A percentile compares a stretch with the other conserved stretches of the same genome.
Evolutionary conservation across 2,113 vertebrate species (phyloP).

Genomic region (Trichechus manatus): DNA sequence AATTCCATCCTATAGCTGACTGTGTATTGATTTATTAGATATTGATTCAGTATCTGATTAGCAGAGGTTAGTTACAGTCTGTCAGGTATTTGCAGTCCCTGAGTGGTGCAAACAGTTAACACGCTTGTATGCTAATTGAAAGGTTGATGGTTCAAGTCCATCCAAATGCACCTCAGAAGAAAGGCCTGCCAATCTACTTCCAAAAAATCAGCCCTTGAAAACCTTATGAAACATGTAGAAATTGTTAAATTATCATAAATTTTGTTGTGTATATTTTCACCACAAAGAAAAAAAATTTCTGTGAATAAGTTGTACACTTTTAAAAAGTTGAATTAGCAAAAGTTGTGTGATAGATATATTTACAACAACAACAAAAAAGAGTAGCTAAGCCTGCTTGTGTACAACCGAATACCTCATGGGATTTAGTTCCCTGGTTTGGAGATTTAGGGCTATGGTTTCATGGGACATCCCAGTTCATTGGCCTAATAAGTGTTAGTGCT

Average conservation of each 20-base stretch:
- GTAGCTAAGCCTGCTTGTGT: background rate
- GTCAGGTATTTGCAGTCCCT: background rate
- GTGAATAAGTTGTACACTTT: background rate
- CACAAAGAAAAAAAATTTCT: background rate
- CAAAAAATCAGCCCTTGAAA: background rate
- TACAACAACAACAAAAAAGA: background rate
- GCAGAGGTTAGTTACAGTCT: slow-evolving; percentile 25
- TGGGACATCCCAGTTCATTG: background rate
- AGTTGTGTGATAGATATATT: background rate
- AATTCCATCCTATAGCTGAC: background rate
- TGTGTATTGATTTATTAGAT: background rate
- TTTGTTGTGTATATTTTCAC: background rate
- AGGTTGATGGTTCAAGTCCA: background rate
- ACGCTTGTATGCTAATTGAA: background rate
- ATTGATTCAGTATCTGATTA: slow-evolving; percentile 45
- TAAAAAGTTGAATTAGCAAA: background rate
- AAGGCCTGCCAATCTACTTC: background rate
- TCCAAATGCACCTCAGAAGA: background rate
- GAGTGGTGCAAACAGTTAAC: background rate
- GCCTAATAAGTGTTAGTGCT: background rate
- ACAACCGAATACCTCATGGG: background rate
- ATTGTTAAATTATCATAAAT: background rate
- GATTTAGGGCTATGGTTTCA: background rate
- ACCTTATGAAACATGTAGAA: background rate
- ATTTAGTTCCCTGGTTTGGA: background rate